Evolutionary conservation across 2,797 vertebrate species (phyloP).

Genomic region (Periophthalmus magnuspinnatus): DNA sequence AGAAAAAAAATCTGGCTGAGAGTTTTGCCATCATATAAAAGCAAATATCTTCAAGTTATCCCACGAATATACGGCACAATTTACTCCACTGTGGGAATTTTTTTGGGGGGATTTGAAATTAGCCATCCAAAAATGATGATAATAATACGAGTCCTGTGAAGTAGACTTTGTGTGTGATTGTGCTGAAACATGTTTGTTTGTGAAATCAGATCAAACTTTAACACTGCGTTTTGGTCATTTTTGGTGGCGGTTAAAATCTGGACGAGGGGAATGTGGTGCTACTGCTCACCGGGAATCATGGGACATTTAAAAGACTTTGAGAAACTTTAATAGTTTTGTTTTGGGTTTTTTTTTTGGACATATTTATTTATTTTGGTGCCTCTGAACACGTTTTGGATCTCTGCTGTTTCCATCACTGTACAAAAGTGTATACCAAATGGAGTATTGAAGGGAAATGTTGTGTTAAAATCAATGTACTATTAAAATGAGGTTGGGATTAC

Average conservation of each 20-base stretch:
- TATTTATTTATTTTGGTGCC: constrained; percentile 71
- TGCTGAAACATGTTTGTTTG: constrained; percentile 34
- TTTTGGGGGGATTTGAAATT: background rate
- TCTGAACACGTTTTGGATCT: constrained; percentile 42
- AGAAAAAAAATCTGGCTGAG: constrained; percentile 69
- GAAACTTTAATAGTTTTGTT: constrained; percentile 29
- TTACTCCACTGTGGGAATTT: background rate
- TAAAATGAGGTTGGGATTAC: background rate
- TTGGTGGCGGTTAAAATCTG: constrained; percentile 50
- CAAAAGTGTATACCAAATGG: constrained; percentile 10
- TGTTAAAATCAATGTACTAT: background rate
- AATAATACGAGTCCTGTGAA: constrained; percentile 34
- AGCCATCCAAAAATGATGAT: constrained; percentile 25
- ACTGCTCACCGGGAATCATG: constrained; percentile 48
- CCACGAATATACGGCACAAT: background rate
- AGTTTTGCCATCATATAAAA: constrained; percentile 53
- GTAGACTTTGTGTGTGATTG: constrained; percentile 50
- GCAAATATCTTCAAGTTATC: constrained; percentile 8
- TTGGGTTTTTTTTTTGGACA: constrained; percentile 33
- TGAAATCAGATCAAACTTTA: constrained; percentile 42
- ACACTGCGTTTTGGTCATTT: constrained; percentile 52
- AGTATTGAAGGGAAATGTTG: constrained; percentile 1
- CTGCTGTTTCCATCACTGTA: constrained; percentile 12
- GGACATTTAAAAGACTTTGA: constrained; percentile 8
- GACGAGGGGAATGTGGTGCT: constrained; percentile 57